Base-by-base conservation (phyloP, 1,140 invertebrate genomes). In the Procambarus virginalis region DNA sequence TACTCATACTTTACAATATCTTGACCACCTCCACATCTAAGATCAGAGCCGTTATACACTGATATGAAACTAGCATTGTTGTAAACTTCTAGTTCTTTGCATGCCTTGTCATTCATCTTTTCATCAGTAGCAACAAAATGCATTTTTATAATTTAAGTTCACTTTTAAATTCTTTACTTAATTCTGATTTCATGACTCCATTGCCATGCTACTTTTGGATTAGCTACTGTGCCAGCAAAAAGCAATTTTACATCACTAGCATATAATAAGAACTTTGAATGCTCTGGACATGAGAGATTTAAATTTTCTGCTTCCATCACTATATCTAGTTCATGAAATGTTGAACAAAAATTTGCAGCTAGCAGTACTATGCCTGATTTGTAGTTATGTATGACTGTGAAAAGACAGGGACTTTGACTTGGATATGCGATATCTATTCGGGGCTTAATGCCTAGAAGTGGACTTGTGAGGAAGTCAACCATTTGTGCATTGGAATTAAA, bases 111-210 rank as follows among this genome's bases (percentile, higher is more conserved):
- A 34, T 34, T 34, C 34, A 34, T 34, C 34, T 34, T 34, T 34
- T 34, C 34, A 34, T 34, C 34, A 34, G 34, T 34, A 34, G 34
- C 34, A 34, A 34, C 1, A 34, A 34, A 34, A 34, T 34, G 34
- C 34, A 34, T 34, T 34, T 34, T 34, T 34, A 34, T 34, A 34
- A 34, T 34, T 34, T 34, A 34, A 34, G 34, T 34, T 34, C 34
- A 34, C 34, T 34, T 12, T 55, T 55, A 8, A 55, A 55, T 55
- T 55, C 60, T 58, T 70, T 55, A 88, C 76, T 73, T 17, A 85
- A 91, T 77, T 78, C 46, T 86, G 34, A 87, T 73, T 70, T 58
- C 51, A 49, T 91, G 80, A 73, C 75, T 78, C 90, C 90, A 91
- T 2, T 78, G 78, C 84, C 90, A 86, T 64, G 80, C 75, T 60